Base-by-base conservation (phyloP, 2,888 invertebrate genomes). In the Smittia sp. region DNA sequence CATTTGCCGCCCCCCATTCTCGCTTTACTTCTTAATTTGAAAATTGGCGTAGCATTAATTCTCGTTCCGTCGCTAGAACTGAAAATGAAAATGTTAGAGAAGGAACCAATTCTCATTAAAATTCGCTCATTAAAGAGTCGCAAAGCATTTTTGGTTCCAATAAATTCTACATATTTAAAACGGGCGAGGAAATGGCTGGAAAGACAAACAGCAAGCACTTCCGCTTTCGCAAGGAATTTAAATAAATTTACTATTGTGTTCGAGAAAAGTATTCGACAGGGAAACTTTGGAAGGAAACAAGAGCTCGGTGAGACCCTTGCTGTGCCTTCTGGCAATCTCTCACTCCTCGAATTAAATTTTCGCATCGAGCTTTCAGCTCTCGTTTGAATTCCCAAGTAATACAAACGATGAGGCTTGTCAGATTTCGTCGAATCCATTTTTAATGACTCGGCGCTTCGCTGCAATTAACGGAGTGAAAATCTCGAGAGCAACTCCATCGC, bases 341-440 rank as follows among this genome's bases (percentile, higher is more conserved):
- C n/a, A n/a, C n/a, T n/a, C n/a, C n/a, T n/a, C n/a, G n/a, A n/a
- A n/a, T n/a, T n/a, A n/a, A n/a, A n/a, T n/a, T n/a, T n/a, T n/a
- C n/a, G n/a, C n/a, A n/a, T n/a, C n/a, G n/a, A n/a, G n/a, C n/a
- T n/a, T n/a, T n/a, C n/a, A 32, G 32, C 32, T 32, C 32, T 32
- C 32, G 9, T 6, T 32, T 9, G 20, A 52, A n/a, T 83, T 85
- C 77, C 85, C 88, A 78, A 88, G 87, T 80, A 85, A 87, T 77
- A 85, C 85, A 79, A 88, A 87, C 78, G 84, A 85, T 80, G 86
- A 86, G 77, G n/a, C n/a, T n/a, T n/a, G n/a, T n/a, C n/a, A n/a
- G 41, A 41, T 9, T n/a, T n/a, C n/a, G n/a, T n/a, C n/a, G n/a
- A 32, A 32, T 32, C 32, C 32, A 32, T 32, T 32, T 32, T 32